phyloP scores from a whole-genome alignment of 2,113 vertebrate genomes.

The Solea senegalensis region DNA sequence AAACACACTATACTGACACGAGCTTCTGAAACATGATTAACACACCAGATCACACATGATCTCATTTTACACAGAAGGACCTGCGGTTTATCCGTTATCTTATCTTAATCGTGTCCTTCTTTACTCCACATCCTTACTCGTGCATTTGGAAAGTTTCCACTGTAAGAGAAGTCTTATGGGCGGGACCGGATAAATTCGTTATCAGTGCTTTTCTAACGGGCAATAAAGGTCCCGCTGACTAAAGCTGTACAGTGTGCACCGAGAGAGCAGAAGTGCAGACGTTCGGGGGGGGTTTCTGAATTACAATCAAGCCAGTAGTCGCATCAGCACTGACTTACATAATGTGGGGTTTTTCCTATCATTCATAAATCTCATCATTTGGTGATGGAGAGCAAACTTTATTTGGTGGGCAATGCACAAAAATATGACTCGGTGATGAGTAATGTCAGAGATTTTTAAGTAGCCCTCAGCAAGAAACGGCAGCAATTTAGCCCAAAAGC shows the following conservation, averaged over 20 bases:
- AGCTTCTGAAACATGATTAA: background rate
- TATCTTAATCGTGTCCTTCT: no score
- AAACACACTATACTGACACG: background rate
- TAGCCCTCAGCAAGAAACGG: slow-evolving; percentile 27
- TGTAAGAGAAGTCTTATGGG: slow-evolving; percentile 6
- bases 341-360: background rate
- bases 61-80: no score
- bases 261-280: slow-evolving; percentile 20
- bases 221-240: slow-evolving; percentile 40
- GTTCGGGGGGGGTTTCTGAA: slow-evolving; percentile 2
- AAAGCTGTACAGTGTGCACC: background rate
- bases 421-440: slow-evolving; percentile 18
- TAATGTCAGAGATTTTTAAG: slow-evolving; percentile 29
- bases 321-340: background rate
- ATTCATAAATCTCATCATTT: slow-evolving; percentile 17
- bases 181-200: slow-evolving; percentile 42
- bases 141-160: slow-evolving; percentile 33
- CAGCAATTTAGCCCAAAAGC: slow-evolving; percentile 21
- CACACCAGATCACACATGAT: no score
- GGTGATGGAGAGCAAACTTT: background rate
- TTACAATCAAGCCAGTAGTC: background rate
- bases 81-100: no score
- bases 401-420: slow-evolving; percentile 17
- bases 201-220: slow-evolving; percentile 34
- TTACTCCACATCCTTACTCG: slow-evolving; percentile 16